These are phyloP conservation scores for Psylliodes chrysocephalus DNA, from an alignment of 2,888 invertebrate species.

Conservation along the genomic window DNA sequence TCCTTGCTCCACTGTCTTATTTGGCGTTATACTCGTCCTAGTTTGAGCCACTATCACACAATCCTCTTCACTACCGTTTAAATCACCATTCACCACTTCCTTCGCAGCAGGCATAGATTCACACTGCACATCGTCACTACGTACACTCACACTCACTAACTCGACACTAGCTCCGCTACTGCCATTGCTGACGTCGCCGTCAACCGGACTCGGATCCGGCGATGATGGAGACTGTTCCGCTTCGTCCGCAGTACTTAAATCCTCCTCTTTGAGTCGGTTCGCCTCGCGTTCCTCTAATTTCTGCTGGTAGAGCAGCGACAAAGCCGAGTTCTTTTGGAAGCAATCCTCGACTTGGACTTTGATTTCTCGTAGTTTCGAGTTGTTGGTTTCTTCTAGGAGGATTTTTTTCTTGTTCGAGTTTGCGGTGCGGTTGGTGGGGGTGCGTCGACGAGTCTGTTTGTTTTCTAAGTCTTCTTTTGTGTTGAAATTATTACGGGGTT, in stretches of 20 bases:
- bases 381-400: conserved; percentile 63
- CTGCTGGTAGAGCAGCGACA: conserved; percentile 50
- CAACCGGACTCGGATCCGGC: conserved; percentile 30
- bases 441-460: conserved; percentile 56
- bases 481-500: conserved; percentile 48
- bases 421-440: conserved; percentile 55
- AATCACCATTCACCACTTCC: conserved; percentile 54
- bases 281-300: conserved; percentile 28
- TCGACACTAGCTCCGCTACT: conserved; percentile 52
- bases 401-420: conserved; percentile 64
- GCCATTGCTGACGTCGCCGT: conserved; percentile 38
- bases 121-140: conserved; percentile 52
- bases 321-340: conserved; percentile 57
- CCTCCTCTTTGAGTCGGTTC: not conserved
- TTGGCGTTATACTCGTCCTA: conserved; percentile 65
- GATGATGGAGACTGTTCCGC: conserved; percentile 22
- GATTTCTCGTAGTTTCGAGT: conserved; percentile 63
- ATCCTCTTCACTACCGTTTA: conserved; percentile 67
- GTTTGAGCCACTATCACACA: conserved; percentile 71
- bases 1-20: conserved; percentile 56
- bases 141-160: conserved; percentile 51
- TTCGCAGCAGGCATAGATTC: conserved; percentile 43
- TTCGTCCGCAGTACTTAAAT: conserved; percentile 18
- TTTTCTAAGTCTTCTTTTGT: conserved; percentile 62
- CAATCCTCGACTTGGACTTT: conserved; percentile 63